A percentile compares a stretch with the other conserved stretches of the same genome.
These are phyloP conservation scores for Malacoraja senta DNA, from an alignment of 2,797 vertebrate species.

Conservation along the genomic window DNA sequence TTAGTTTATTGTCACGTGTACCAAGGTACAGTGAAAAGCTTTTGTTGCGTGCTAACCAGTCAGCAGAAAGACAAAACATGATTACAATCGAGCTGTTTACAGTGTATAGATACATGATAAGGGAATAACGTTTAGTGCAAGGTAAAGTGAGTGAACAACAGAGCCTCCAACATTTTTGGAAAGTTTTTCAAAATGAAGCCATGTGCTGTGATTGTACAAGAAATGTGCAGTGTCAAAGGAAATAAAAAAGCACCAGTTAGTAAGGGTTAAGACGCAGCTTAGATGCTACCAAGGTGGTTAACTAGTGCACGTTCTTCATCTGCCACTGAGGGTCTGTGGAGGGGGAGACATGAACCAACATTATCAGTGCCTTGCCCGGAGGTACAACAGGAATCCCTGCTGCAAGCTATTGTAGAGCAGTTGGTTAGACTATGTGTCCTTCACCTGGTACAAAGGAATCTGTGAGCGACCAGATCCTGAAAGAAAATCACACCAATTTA, in stretches of 20 bases:
- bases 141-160: background rate
- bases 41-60: too few species aligned
- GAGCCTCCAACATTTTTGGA: background rate
- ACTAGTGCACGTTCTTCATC: background rate
- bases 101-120: too few species aligned
- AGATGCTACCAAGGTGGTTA: background rate
- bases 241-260: background rate
- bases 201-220: background rate
- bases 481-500: conserved; percentile 10
- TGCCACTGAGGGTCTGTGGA: background rate
- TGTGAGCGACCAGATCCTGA: background rate
- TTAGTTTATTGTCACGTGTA: too few species aligned
- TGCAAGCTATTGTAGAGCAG: background rate
- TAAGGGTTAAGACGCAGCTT: background rate
- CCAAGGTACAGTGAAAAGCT: too few species aligned
- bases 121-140: too few species aligned
- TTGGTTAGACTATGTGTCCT: background rate
- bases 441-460: background rate
- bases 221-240: background rate
- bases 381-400: background rate
- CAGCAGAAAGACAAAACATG: too few species aligned
- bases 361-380: too few species aligned
- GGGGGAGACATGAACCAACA: background rate
- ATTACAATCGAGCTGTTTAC: too few species aligned
- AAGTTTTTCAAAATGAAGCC: background rate